Evolutionary conservation across 2,888 invertebrate genomes (phyloP), one percentile per base, ranked within the genome.

Genomic region (Acleris laterana): DNA sequence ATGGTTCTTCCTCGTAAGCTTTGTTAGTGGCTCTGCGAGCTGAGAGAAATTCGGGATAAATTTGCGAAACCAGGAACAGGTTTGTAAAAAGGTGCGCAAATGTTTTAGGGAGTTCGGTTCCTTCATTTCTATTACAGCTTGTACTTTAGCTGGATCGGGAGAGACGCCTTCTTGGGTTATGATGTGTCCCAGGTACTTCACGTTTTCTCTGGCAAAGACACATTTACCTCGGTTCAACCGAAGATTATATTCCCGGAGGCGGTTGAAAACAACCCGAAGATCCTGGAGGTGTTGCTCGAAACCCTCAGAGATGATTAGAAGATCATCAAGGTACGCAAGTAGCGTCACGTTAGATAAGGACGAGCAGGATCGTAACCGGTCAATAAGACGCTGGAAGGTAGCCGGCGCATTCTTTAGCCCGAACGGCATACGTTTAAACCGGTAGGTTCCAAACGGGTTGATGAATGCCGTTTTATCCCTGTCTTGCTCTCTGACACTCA

Each of bases 61-160:
- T 22, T 50, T 50, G 3, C 50, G 6, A 50, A 50, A 50, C 50
- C 50, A 50, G 3, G 50, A 50, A 11, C 50, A 50, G 20, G 50
- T 50, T 50, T 50, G 50, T 2, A 50, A 2, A 50, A 50, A 50
- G 3, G 50, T 20, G 4, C 20, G 20, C 3, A 50, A 20, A 11
- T 20, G 20, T 11, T 50, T 22, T 22, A 20, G 7, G 20, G 6
- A 3, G 5, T 7, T 50, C 2, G 50, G 50, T 11, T 50, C 20
- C 9, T 50, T 50, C 50, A 50, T 50, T 22, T 50, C 11, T 11
- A 50, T 5, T 1, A 50, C 20, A 9, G 50, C 50, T 16, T 50
- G 13, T 9, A 50, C 11, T 20, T 50, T 50, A 9, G 7, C 20
- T 11, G 20, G 20, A 13, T 50, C 50, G 7, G 50, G 11, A 11